These are phyloP conservation scores for Taurulus bubalis DNA, from an alignment of 2,113 vertebrate species.

Conservation along the genomic window DNA sequence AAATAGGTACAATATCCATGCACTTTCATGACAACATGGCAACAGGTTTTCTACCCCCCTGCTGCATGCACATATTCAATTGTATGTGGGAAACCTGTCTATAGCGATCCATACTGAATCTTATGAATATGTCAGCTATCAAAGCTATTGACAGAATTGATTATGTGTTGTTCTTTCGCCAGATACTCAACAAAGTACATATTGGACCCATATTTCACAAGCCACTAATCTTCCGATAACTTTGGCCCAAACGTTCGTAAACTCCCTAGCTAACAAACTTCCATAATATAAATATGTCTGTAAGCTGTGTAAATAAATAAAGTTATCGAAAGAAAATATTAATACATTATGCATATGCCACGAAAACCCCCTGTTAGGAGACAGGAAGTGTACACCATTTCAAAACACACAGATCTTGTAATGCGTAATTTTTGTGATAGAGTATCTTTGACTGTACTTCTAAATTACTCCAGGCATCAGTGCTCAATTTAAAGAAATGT, in stretches of 20 bases:
- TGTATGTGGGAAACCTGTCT: not conserved
- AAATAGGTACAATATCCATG: not conserved
- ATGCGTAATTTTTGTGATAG: not conserved
- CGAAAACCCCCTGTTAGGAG: too few species aligned
- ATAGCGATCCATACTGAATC: not conserved
- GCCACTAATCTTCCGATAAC: too few species aligned
- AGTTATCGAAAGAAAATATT: not conserved
- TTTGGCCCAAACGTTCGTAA: too few species aligned
- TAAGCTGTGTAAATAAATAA: too few species aligned
- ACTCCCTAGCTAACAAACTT: not conserved
- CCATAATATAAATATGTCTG: too few species aligned
- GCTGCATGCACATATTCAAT: not conserved
- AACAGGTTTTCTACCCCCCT: not conserved
- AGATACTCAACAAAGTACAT: not conserved
- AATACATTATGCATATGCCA: not conserved
- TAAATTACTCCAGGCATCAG: not conserved
- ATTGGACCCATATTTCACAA: too few species aligned
- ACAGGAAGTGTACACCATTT: not conserved
- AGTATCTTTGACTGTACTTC: not conserved
- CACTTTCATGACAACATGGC: not conserved
- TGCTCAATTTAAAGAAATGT: constrained; percentile 1
- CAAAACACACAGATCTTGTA: not conserved
- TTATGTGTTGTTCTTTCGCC: not conserved
- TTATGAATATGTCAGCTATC: not conserved
- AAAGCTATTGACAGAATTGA: constrained; percentile 1